Conservation (phyloP, 1,140 invertebrate genomes). For the Brachionus angularis region DNA sequence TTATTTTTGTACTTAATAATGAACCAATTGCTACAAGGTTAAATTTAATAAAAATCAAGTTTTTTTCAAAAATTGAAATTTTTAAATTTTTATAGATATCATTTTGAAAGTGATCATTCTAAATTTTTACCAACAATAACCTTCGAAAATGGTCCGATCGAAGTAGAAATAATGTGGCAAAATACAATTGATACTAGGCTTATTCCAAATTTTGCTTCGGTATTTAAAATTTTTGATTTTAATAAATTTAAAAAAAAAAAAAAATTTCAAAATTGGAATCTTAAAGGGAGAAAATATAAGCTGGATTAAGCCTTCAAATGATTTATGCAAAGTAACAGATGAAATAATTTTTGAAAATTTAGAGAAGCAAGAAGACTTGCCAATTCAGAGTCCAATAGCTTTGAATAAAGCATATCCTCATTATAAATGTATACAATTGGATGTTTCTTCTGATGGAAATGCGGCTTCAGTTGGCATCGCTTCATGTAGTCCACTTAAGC, state of each 20-base stretch:
- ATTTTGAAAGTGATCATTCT: conserved; percentile 51
- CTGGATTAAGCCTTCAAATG: conserved; percentile 48
- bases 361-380: conserved; percentile 44
- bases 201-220: conserved; percentile 20
- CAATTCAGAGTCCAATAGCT: conserved; percentile 49
- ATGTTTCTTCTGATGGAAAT: conserved; percentile 34
- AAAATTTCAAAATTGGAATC: conserved; percentile 48
- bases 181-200: conserved; percentile 47
- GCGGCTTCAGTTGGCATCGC: conserved; percentile 32
- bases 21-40: conserved; percentile 54
- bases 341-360: conserved; percentile 46
- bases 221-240: background rate
- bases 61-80: background rate
- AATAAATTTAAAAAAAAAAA: conserved; percentile 46
- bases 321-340: conserved; percentile 45
- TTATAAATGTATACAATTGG: conserved; percentile 30
- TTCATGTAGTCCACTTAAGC: conserved; percentile 49
- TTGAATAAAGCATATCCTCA: conserved; percentile 39
- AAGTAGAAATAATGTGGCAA: conserved; percentile 54
- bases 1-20: conserved; percentile 55
- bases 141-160: conserved; percentile 54
- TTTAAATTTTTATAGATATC: conserved; percentile 48
- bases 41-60: background rate
- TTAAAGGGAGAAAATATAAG: no score
- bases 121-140: conserved; percentile 54